Conservation (phyloP, 1,140 invertebrate genomes). For the Drosophila neocordata region DNA sequence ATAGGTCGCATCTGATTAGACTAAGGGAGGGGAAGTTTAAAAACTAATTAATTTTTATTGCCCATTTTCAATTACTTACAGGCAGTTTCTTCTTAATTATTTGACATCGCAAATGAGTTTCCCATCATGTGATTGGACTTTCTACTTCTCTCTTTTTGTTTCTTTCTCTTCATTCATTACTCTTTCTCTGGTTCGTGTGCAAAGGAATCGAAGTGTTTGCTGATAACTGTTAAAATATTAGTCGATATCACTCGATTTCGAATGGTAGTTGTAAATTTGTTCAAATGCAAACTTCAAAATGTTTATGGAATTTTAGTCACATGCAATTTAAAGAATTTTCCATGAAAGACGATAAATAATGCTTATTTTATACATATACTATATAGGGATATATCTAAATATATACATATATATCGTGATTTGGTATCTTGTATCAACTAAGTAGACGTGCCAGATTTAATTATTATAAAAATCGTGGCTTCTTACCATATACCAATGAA, state of each 20-base stretch:
- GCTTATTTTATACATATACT: background rate
- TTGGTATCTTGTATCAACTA: slow-evolving; percentile 20
- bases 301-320: slow-evolving; percentile 27
- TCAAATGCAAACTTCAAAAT: slow-evolving; percentile 26
- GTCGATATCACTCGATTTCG: slow-evolving; percentile 23
- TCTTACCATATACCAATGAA: slow-evolving; percentile 32
- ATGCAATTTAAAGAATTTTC: slow-evolving; percentile 23
- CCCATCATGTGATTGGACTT: slow-evolving; percentile 20
- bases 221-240: slow-evolving; percentile 38
- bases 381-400: no score
- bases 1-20: no score
- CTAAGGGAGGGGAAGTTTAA: no score
- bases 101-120: background rate
- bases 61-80: no score
- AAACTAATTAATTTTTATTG: no score
- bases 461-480: slow-evolving; percentile 32
- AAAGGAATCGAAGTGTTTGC: slow-evolving; percentile 17
- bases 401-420: slow-evolving; percentile 34
- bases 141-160: background rate
- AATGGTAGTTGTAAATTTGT: slow-evolving; percentile 36
- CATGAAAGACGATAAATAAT: background rate
- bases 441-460: slow-evolving; percentile 52
- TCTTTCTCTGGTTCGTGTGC: slow-evolving; percentile 38
- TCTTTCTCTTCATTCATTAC: slow-evolving; percentile 5
- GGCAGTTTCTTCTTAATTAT: background rate